Base-by-base conservation (phyloP, 2,888 invertebrate genomes). In the Spilarctia lutea region DNA sequence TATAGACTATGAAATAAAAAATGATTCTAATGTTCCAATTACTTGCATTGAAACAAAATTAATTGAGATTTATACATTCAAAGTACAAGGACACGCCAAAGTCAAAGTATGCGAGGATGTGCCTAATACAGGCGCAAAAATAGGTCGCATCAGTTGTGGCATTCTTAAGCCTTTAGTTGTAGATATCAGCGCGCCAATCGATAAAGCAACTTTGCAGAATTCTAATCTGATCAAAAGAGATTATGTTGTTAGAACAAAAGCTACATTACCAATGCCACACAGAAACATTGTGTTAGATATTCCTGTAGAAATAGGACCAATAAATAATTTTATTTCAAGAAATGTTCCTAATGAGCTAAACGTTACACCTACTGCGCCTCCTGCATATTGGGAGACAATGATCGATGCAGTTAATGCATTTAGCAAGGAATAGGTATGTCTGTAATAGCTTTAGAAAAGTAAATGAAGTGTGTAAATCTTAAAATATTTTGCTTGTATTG, bases 251-350 rank as follows among this genome's bases (percentile, higher is more conserved):
- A 77, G 72, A 67, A 85, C 89, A 20, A 83, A 75, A n/a, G 86
- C 80, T 42, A 73, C 52, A 42, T 68, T 90, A 4, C 89, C 90
- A 2, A 79, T 88, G 27, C 90, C 88, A 10, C 87, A 89, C 76
- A 79, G 76, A 48, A 85, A 90, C 76, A 80, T 83, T 3, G 70
- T 75, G 0, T 73, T 89, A 27, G 76, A 84, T 20, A 84, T 89
- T 27, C 90, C 90, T 7, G 78, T 90, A 0, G 85, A 89, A 75
- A 83, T 90, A 60, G 88, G 88, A 6, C 42, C 45, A n/a, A 0
- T 71, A 33, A 48, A 65, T 65, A 35, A 24, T 65, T 33, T 65
- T 33, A 24, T 65, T 16, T 33, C 65, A 11, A 42, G 30, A 65
- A 71, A 45, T n/a, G 16, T n/a, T 33, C 35, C 24, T n/a, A 48